These are phyloP conservation scores for Eupeodes corollae DNA, from an alignment of 1,140 invertebrate genomes.

Conservation along the genomic window DNA sequence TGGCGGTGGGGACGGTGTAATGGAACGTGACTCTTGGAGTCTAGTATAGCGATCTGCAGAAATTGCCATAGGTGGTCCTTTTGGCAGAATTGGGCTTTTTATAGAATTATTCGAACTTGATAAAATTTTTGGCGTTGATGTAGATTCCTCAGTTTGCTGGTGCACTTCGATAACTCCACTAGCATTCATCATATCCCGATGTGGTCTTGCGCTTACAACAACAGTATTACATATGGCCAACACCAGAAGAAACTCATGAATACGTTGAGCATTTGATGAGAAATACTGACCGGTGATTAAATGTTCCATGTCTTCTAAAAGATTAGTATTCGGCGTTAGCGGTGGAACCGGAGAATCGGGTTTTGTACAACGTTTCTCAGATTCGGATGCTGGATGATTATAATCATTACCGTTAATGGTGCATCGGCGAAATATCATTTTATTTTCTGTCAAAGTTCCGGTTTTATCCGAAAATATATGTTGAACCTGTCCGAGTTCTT, in stretches of 20 bases:
- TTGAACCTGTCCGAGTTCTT: conserved; percentile 91
- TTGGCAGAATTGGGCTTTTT: not conserved
- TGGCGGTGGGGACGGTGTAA: conserved; percentile 62
- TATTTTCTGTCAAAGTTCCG: conserved; percentile 93
- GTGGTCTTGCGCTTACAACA: conserved; percentile 79
- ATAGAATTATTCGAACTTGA: not conserved
- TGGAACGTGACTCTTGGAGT: conserved; percentile 57
- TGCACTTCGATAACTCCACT: conserved; percentile 54
- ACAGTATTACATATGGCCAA: conserved; percentile 94
- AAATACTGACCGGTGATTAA: conserved; percentile 21
- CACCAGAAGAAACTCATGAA: conserved; percentile 85
- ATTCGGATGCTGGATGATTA: conserved; percentile 58
- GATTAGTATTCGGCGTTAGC: conserved; percentile 50
- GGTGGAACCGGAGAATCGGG: conserved; percentile 44
- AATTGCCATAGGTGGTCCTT: conserved; percentile 8
- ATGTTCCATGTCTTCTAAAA: conserved; percentile 52
- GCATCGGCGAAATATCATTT: conserved; percentile 90
- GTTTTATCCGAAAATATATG: conserved; percentile 98
- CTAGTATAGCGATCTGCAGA: conserved; percentile 48
- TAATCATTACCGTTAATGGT: conserved; percentile 83
- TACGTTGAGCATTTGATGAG: conserved; percentile 37
- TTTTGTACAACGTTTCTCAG: conserved; percentile 40
- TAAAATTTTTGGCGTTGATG: not conserved
- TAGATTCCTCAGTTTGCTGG: conserved; percentile 6
- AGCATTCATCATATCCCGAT: conserved; percentile 78